A percentile compares a stretch with the other conserved stretches of the same genome.
These are phyloP conservation scores for Rhinella marina DNA, from an alignment of 2,797 vertebrate genomes.

Conservation along the genomic window DNA sequence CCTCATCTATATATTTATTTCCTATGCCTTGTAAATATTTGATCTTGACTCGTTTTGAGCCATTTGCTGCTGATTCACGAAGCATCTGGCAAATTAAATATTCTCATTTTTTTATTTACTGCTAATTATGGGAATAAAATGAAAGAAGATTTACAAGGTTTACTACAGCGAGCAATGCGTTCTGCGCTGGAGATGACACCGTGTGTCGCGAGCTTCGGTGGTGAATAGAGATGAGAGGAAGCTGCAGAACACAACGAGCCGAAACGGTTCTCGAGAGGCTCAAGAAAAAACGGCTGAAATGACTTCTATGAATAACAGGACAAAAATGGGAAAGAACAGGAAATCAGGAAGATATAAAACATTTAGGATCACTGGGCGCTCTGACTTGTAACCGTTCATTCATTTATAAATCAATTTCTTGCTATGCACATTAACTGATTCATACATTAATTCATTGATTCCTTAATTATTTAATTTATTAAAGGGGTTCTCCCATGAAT, in stretches of 20 bases:
- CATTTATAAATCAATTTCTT: neutral
- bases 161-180: neutral
- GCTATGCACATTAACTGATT: neutral
- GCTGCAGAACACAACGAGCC: neutral
- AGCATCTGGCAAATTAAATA: conserved; percentile 30
- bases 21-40: neutral
- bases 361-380: neutral
- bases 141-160: conserved; percentile 26
- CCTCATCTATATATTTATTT: neutral
- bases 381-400: neutral
- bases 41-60: neutral
- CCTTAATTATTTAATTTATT: too few relatives aligned
- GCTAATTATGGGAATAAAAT: conserved; percentile 40
- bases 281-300: neutral
- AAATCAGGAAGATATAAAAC: neutral
- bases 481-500: too few relatives aligned
- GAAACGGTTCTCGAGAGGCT: conserved; percentile 19
- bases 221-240: conserved; percentile 15
- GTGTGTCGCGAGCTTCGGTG: neutral
- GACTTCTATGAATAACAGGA: neutral
- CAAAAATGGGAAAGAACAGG: neutral
- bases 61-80: neutral
- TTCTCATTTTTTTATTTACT: conserved; percentile 8
- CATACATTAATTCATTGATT: too few relatives aligned
- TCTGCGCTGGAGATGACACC: neutral